A percentile compares a stretch with the other conserved stretches of the same genome.
phyloP scores from a whole-genome alignment of 2,888 invertebrate species.

The Hemaris fuciformis region DNA sequence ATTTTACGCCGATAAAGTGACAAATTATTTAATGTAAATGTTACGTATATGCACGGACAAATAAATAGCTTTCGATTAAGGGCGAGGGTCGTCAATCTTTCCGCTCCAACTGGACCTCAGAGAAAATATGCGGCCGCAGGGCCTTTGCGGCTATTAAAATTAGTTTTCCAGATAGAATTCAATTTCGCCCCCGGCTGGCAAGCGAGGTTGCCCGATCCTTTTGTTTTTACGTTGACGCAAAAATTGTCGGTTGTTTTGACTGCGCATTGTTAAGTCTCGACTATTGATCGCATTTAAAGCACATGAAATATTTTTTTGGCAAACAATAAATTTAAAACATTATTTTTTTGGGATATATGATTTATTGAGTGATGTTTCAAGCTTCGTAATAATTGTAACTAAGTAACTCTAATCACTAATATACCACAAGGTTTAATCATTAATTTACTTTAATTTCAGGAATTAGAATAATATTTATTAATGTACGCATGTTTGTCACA shows the following conservation, averaged over 20 bases:
- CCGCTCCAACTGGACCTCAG: not conserved
- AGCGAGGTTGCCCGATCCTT: conserved; percentile 31
- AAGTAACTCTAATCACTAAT: too few species aligned
- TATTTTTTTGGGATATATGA: too few species aligned
- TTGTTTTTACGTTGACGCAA: conserved; percentile 26
- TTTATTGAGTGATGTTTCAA: too few species aligned
- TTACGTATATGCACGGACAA: not conserved
- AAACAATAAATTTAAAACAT: too few species aligned
- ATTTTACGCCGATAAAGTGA: not conserved
- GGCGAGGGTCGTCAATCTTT: not conserved
- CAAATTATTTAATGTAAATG: not conserved
- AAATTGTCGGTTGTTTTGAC: conserved; percentile 20
- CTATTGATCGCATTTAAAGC: not conserved
- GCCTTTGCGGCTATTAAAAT: conserved; percentile 36
- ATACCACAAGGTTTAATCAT: too few species aligned
- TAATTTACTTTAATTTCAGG: too few species aligned
- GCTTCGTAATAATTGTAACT: too few species aligned
- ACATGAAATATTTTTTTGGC: not conserved
- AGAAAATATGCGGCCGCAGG: conserved; percentile 30
- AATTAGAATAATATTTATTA: too few species aligned
- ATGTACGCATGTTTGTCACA: too few species aligned
- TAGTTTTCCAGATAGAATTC: conserved; percentile 44
- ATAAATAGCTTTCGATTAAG: not conserved
- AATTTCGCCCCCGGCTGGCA: conserved; percentile 42
- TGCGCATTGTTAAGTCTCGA: conserved; percentile 20